A percentile compares a stretch with the other conserved stretches of the same genome.
phyloP scores from a whole-genome alignment of 2,113 vertebrate species.

The Colius striatus region DNA sequence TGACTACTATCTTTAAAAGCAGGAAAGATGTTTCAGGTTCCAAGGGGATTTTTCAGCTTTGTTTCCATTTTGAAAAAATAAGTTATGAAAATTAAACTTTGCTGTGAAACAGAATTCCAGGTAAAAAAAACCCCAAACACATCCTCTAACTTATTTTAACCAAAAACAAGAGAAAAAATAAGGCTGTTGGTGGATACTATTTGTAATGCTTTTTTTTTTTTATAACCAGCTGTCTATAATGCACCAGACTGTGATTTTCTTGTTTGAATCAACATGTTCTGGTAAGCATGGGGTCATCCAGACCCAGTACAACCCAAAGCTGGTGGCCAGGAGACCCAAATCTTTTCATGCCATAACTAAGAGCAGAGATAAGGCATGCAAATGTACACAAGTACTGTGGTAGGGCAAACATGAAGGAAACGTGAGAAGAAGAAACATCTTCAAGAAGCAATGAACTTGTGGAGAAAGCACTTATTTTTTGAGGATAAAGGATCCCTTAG shows the following conservation, averaged over 20 bases:
- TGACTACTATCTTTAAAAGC: neutral
- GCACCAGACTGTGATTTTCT: neutral
- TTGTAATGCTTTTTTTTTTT: neutral
- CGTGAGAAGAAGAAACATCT: neutral
- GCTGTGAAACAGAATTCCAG: neutral
- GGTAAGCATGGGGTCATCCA: neutral
- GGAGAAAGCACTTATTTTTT: neutral
- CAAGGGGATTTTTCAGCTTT: neutral
- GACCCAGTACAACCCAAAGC: neutral
- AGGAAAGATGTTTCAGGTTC: neutral
- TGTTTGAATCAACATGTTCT: neutral
- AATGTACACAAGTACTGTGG: neutral
- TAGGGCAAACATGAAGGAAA: neutral
- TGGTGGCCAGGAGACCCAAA: neutral
- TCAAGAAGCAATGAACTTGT: neutral
- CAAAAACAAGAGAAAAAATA: neutral
- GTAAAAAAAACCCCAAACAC: neutral
- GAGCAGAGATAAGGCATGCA: fast-evolving
- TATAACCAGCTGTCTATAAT: neutral
- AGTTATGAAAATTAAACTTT: neutral
- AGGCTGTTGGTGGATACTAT: neutral
- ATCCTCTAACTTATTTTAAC: no score
- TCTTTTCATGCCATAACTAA: neutral
- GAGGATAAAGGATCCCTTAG: neutral
- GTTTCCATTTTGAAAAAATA: neutral